phyloP scores from a whole-genome alignment of 2,797 vertebrate genomes.

The Cossypha dichroa region DNA sequence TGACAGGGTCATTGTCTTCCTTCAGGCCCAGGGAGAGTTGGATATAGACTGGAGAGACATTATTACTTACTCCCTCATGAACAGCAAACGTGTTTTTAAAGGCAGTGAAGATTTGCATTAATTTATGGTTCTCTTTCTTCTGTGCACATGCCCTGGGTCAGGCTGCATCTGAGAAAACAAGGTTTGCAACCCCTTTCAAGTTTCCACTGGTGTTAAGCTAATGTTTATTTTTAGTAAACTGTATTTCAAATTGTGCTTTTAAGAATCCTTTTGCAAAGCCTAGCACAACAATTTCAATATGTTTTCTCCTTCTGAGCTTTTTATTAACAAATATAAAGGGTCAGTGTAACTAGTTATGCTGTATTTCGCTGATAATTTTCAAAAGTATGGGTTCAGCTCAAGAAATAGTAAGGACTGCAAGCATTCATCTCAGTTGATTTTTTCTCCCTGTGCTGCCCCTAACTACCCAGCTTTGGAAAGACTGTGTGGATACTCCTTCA shows the following conservation, averaged over 20 bases:
- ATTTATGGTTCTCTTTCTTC: neutral
- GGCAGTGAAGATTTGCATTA: neutral
- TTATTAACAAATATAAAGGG: neutral
- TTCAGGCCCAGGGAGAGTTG: neutral
- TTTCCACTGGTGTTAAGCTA: constrained; percentile 37
- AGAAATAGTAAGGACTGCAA: neutral
- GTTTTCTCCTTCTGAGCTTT: neutral
- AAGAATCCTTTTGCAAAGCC: neutral
- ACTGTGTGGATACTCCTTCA: neutral
- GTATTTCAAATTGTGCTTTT: neutral
- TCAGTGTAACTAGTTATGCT: neutral
- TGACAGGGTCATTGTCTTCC: neutral
- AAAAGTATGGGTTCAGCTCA: neutral
- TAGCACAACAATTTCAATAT: neutral
- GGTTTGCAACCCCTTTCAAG: neutral
- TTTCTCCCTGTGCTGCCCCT: neutral
- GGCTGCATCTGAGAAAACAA: neutral
- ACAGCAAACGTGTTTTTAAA: neutral
- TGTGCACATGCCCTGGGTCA: neutral
- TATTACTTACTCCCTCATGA: neutral
- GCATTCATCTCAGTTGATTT: neutral
- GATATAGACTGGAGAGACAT: neutral
- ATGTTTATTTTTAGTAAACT: constrained; percentile 41
- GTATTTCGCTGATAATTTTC: neutral
- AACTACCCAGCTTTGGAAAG: neutral